Evolutionary conservation across 2,797 vertebrate species (phyloP), one percentile per base, ranked within the genome.

Genomic region (Acrocephalus scirpaceus): DNA sequence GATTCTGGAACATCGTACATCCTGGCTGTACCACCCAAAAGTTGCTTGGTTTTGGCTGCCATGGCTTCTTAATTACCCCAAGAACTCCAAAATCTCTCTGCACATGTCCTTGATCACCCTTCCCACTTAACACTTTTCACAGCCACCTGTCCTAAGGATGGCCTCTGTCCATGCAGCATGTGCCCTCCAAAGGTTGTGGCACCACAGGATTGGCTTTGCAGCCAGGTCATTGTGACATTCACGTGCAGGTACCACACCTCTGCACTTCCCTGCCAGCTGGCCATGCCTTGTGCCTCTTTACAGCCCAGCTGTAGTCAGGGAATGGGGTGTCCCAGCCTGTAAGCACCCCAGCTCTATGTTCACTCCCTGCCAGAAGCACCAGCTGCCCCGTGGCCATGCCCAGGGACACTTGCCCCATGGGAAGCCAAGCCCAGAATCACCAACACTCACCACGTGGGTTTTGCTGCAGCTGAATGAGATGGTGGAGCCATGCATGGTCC

Each of bases 401-500:
- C 71, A 73, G 32, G n/a, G 70, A 77, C n/a, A 22, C 2, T 4
- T 44, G 38, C 27, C 61, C 40, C 15, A 5, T 8, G 51, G 51
- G 22, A 78, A 76, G 62, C 38, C 7, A 34, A 86, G 61, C 32
- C 34, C 27, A 65, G 54, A 77, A 3, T 44, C 1, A 2, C 22
- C 40, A 26, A 54, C 79, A 97, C 99, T 98, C 94, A 99, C 99
- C 84, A 98, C 96, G 0, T 98, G 79, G 36, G 42, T 84, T 81
- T 94, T 98, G 97, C 99, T 98, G 95, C 99, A 99, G 90, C 95
- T 97, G 94, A 98, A 98, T 0, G 97, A 98, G 94, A 99, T 47
- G 11, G 57, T 93, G 26, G 98, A 98, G 85, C 99, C 99, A 0
- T 99, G 98, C 98, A 99, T 98, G 22, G 98, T 98, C 83, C 98